Conservation (phyloP, 2,113 vertebrate genomes). For the Rallus limicola region DNA sequence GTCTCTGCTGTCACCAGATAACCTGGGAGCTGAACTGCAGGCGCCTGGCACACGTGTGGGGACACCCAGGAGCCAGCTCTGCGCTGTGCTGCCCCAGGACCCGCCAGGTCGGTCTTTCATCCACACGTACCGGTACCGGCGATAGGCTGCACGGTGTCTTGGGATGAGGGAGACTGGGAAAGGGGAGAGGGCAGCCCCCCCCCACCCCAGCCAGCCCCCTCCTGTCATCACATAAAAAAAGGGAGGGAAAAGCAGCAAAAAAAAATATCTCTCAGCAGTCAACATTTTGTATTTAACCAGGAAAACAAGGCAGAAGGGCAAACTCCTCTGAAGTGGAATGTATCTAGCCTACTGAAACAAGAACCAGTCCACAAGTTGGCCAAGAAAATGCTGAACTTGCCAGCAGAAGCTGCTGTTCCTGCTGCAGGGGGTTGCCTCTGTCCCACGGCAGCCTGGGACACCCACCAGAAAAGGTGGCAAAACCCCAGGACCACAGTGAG, state of each 20-base stretch:
- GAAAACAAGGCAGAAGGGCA: not conserved
- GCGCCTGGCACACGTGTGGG: fast-evolving
- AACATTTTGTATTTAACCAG: not conserved
- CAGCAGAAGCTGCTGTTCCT: conserved; percentile 8
- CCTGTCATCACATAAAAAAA: not conserved
- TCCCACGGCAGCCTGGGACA: not conserved
- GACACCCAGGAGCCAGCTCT: not conserved
- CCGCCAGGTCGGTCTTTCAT: not conserved
- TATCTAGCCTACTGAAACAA: not conserved
- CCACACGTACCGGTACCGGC: not conserved
- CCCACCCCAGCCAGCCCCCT: not conserved
- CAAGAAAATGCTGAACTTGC: not conserved
- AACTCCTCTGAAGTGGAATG: not conserved
- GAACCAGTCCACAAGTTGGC: no score
- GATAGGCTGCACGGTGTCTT: not conserved
- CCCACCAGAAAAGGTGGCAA: not conserved
- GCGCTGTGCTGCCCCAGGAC: not conserved
- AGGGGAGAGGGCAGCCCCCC: not conserved
- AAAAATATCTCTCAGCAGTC: not conserved
- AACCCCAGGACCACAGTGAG: not conserved
- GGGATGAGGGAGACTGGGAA: not conserved
- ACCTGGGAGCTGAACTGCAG: not conserved
- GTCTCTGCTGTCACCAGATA: not conserved
- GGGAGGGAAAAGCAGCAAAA: not conserved
- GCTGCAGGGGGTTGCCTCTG: not conserved